These are phyloP conservation scores for Cyrtorhinus lividipennis DNA, from an alignment of 1,140 invertebrate species.

Conservation along the genomic window DNA sequence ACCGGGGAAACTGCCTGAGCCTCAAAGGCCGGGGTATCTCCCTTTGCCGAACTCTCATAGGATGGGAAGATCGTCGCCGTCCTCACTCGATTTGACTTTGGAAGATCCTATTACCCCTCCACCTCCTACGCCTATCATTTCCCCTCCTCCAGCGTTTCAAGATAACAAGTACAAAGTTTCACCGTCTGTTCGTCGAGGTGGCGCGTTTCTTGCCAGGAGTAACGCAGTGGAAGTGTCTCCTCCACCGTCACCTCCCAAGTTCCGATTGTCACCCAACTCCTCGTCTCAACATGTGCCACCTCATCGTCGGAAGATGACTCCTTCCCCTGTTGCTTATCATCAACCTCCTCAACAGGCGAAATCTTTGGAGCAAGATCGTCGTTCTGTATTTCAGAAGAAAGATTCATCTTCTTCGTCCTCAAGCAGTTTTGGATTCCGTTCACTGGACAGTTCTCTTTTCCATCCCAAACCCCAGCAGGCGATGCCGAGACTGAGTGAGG, in stretches of 20 bases:
- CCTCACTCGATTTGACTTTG: conserved; percentile 22
- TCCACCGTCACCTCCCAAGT: conserved; percentile 12
- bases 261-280: conserved; percentile 3
- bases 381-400: conserved; percentile 37
- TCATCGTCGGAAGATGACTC: conserved; percentile 22
- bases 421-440: conserved; percentile 39
- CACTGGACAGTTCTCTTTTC: conserved; percentile 37
- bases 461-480: conserved; percentile 23
- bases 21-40: conserved; percentile 31
- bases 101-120: conserved; percentile 37
- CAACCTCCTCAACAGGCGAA: conserved; percentile 38
- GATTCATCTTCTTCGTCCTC: conserved; percentile 41
- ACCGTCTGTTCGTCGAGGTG: background rate
- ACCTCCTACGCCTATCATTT: conserved; percentile 42
- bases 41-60: conserved; percentile 29
- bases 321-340: conserved; percentile 26
- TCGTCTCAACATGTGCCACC: conserved; percentile 14
- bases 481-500: conserved; percentile 38
- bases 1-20: conserved; percentile 32
- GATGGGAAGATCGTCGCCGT: conserved; percentile 23
- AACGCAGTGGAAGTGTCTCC: conserved; percentile 16
- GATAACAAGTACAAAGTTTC: conserved; percentile 28
- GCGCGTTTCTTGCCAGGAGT: conserved; percentile 13
- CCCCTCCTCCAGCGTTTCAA: conserved; percentile 44
- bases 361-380: conserved; percentile 38